phyloP scores from a whole-genome alignment of 2,888 invertebrate species.

The Ashinkailepas kermadecensis region DNA sequence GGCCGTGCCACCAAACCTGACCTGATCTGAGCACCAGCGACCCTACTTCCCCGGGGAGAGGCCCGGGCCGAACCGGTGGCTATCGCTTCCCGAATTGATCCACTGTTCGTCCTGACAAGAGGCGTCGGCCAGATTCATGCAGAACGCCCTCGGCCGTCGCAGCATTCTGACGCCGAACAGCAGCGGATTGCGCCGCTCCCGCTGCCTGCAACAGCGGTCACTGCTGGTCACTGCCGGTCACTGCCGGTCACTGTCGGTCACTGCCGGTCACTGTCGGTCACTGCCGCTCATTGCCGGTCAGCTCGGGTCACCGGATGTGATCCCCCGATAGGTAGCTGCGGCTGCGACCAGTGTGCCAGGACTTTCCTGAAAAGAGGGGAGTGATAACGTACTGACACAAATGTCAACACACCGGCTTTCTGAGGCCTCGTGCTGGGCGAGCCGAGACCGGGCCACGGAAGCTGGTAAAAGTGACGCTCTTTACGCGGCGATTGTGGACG shows the following conservation, averaged over 20 bases:
- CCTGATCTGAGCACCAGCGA: background rate
- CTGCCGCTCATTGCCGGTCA: background rate
- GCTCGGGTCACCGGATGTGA: background rate
- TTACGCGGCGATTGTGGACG: too few relatives aligned
- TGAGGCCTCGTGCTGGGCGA: too few relatives aligned
- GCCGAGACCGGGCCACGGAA: too few relatives aligned
- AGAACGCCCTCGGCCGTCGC: constrained; percentile 26
- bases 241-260: constrained; percentile 24
- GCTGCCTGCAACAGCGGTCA: background rate
- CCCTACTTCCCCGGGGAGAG: background rate
- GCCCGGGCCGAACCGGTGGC: background rate
- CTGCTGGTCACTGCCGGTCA: constrained; percentile 23
- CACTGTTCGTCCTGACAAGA: constrained; percentile 27
- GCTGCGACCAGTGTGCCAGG: background rate
- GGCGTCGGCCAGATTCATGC: constrained; percentile 30
- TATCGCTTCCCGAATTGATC: background rate
- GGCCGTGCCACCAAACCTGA: background rate
- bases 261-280: constrained; percentile 17
- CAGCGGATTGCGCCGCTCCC: constrained; percentile 24
- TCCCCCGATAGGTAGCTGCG: background rate
- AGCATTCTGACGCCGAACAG: background rate
- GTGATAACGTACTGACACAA: too few relatives aligned
- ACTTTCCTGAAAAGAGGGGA: too few relatives aligned
- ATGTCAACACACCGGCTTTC: too few relatives aligned
- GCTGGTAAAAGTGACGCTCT: too few relatives aligned